These are phyloP conservation scores for Zaprionus inermis DNA, from an alignment of 1,140 invertebrate genomes.

Conservation along the genomic window DNA sequence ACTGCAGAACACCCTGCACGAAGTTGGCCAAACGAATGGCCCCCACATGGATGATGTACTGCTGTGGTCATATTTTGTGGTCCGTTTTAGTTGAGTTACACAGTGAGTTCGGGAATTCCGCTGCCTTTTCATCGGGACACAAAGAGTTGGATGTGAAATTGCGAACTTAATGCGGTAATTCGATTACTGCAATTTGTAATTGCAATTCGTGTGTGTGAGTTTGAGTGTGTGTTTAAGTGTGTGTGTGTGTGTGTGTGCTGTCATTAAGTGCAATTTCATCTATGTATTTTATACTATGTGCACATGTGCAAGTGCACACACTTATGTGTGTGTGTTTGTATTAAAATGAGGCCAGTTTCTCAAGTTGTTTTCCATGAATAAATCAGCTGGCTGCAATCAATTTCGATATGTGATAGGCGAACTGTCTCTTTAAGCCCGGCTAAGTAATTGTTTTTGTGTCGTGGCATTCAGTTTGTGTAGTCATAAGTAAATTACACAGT, in stretches of 20 bases:
- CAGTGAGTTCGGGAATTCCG: slow-evolving; percentile 7
- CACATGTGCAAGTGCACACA: background rate
- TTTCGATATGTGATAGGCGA: background rate
- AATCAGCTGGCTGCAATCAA: slow-evolving; percentile 19
- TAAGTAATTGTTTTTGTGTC: slow-evolving; percentile 57
- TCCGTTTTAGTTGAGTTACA: slow-evolving; percentile 18
- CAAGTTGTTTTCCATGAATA: slow-evolving; percentile 15
- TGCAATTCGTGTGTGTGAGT: no score
- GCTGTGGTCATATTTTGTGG: slow-evolving; percentile 36
- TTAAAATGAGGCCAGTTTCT: slow-evolving; percentile 15
- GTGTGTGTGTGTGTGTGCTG: background rate
- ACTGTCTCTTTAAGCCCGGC: slow-evolving; percentile 11
- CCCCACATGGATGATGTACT: slow-evolving; percentile 3
- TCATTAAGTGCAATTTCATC: slow-evolving; percentile 7
- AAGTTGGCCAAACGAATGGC: slow-evolving; percentile 9
- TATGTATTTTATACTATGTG: background rate
- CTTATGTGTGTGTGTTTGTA: background rate
- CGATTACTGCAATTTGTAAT: slow-evolving; percentile 12
- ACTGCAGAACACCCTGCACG: background rate
- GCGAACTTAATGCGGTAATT: background rate
- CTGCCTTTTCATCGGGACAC: background rate
- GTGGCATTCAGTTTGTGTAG: slow-evolving; percentile 31
- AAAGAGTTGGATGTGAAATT: slow-evolving; percentile 21
- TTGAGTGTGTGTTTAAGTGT: slow-evolving; percentile 2
- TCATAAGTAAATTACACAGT: slow-evolving; percentile 56